phyloP scores from a whole-genome alignment of 2,797 vertebrate genomes.

The Dicrostonyx torquatus region DNA sequence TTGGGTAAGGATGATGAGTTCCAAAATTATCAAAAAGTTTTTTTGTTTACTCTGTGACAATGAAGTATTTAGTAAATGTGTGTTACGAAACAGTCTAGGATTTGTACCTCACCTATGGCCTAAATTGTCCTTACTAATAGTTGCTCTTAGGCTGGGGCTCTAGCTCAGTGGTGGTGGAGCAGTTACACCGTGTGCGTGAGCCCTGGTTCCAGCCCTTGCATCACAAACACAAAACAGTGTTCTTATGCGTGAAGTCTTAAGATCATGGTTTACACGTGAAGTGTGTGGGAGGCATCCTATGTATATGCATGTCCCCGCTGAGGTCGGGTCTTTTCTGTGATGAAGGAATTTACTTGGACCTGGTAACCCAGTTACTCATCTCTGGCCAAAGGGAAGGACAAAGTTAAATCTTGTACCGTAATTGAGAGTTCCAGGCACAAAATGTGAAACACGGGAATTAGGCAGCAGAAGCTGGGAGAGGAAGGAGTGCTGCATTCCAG shows the following conservation, averaged over 20 bases:
- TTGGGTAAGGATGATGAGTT: slow-evolving; percentile 28
- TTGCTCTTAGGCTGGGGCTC: neutral
- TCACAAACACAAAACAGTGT: neutral
- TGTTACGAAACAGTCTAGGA: neutral
- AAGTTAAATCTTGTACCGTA: slow-evolving; percentile 32
- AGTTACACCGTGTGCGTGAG: neutral
- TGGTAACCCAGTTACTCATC: neutral
- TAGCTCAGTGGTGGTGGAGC: neutral
- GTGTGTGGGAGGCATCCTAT: neutral
- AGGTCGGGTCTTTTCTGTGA: neutral
- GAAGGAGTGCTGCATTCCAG: neutral
- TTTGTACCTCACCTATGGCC: neutral
- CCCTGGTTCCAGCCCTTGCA: neutral
- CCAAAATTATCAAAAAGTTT: slow-evolving; percentile 22
- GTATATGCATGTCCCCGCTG: neutral
- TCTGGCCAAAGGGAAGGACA: slow-evolving; percentile 4
- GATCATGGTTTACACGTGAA: neutral
- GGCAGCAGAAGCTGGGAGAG: neutral
- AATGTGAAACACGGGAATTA: neutral
- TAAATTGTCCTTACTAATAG: neutral
- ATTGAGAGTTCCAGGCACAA: neutral
- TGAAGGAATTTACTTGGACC: slow-evolving; percentile 9
- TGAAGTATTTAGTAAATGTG: slow-evolving; percentile 9
- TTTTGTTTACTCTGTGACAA: slow-evolving; percentile 3
- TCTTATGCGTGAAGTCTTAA: slow-evolving; percentile 19